Evolutionary conservation across 2,797 vertebrate species (phyloP).

Genomic region (Gymnoscopelus microlampas): DNA sequence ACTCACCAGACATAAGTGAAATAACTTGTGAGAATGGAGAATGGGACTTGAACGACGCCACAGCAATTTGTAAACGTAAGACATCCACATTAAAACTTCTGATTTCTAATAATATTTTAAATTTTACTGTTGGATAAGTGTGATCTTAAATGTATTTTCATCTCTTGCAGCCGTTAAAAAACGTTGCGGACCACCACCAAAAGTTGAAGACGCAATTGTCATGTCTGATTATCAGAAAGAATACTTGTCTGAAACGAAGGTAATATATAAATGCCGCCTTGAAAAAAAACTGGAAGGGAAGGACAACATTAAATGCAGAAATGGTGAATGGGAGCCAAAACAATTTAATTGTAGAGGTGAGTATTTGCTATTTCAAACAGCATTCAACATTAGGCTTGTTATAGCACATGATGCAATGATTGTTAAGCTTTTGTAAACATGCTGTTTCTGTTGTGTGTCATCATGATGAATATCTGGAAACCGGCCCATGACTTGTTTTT

Average conservation of each 20-base stretch:
- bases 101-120: not conserved
- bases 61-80: constrained; percentile 55
- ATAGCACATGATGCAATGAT: too few relatives aligned
- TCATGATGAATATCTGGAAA: too few relatives aligned
- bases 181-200: constrained; percentile 31
- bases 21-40: constrained; percentile 30
- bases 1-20: rapidly evolving
- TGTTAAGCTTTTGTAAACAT: not conserved
- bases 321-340: constrained; percentile 42
- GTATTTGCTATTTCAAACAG: constrained; percentile 28
- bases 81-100: not conserved
- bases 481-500: too few relatives aligned
- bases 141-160: not conserved
- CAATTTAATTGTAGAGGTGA: constrained; percentile 42
- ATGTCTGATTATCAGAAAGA: not conserved
- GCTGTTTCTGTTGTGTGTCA: not conserved
- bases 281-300: not conserved
- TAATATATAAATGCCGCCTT: constrained; percentile 51
- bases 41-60: constrained; percentile 22
- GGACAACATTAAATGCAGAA: constrained; percentile 6
- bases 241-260: constrained; percentile 14
- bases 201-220: constrained; percentile 51
- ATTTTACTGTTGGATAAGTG: not conserved
- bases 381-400: not conserved
- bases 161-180: constrained; percentile 18